These are phyloP conservation scores for Amblyraja radiata DNA, from an alignment of 2,797 vertebrate genomes.

Conservation along the genomic window DNA sequence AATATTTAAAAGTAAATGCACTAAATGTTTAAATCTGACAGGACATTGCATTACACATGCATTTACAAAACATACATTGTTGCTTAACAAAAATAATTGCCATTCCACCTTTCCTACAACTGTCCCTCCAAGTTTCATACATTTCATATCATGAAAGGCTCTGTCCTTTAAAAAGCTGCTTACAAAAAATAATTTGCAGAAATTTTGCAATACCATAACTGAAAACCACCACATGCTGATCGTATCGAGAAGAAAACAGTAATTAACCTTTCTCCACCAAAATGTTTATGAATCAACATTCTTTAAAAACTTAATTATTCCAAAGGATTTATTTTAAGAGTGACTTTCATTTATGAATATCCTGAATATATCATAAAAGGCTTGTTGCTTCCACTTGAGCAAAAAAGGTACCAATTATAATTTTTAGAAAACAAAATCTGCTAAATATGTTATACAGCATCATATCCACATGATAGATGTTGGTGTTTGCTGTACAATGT, in stretches of 20 bases:
- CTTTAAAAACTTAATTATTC: neutral
- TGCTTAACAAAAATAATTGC: neutral
- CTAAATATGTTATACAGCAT: neutral
- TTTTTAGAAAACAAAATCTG: neutral
- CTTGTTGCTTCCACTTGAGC: too few species aligned
- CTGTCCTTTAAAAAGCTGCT: neutral
- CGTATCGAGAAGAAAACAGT: neutral
- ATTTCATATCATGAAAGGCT: neutral
- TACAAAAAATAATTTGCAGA: neutral
- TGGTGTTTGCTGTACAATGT: neutral
- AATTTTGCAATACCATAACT: neutral
- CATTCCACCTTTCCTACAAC: neutral
- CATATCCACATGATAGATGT: neutral
- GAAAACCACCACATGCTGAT: neutral
- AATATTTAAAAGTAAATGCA: neutral
- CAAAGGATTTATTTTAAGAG: neutral
- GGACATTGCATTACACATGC: neutral
- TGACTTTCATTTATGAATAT: neutral
- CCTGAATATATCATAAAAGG: neutral
- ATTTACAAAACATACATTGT: neutral
- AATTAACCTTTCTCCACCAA: neutral
- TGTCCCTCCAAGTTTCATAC: neutral
- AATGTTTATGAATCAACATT: neutral
- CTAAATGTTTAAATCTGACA: neutral
- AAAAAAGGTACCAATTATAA: neutral